Percentiles rank a stretch among this genome's conserved stretches.
phyloP scores from a whole-genome alignment of 2,113 vertebrate species.

The Myrmophylax atrothorax region DNA sequence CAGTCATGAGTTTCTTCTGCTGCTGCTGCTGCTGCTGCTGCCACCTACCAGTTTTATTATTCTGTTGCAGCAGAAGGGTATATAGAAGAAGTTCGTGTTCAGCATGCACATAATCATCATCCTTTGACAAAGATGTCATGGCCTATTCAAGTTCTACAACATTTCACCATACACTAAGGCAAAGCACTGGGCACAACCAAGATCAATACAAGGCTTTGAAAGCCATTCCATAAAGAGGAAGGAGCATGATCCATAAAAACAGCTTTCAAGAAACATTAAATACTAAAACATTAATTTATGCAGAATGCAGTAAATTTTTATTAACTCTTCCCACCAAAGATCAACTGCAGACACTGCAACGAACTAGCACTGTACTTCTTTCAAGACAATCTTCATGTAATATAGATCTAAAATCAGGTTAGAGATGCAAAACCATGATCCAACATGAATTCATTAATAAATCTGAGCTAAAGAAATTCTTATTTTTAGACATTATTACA shows the following conservation, averaged over 20 bases:
- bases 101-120: conserved; percentile 59
- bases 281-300: not conserved
- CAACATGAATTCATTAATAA: not conserved
- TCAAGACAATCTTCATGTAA: not conserved
- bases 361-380: not conserved
- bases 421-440: not conserved
- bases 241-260: not conserved
- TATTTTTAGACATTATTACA: not conserved
- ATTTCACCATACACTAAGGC: not conserved
- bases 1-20: conserved; percentile 70
- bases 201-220: not conserved
- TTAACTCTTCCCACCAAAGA: not conserved
- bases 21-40: conserved; percentile 66
- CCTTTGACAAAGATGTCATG: conserved; percentile 39
- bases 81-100: conserved; percentile 79
- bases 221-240: not conserved
- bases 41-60: conserved; percentile 79
- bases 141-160: conserved; percentile 20
- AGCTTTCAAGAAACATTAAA: not conserved
- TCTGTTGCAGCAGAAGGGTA: conserved; percentile 82
- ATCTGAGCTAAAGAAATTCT: not conserved
- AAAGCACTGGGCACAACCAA: conserved; percentile 35
- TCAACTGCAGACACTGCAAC: not conserved
- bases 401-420: not conserved
- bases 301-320: not conserved